A percentile compares a stretch with the other conserved stretches of the same genome.
These are phyloP conservation scores for Leptobrachium leishanense DNA, from an alignment of 2,113 vertebrate species.

Conservation along the genomic window DNA sequence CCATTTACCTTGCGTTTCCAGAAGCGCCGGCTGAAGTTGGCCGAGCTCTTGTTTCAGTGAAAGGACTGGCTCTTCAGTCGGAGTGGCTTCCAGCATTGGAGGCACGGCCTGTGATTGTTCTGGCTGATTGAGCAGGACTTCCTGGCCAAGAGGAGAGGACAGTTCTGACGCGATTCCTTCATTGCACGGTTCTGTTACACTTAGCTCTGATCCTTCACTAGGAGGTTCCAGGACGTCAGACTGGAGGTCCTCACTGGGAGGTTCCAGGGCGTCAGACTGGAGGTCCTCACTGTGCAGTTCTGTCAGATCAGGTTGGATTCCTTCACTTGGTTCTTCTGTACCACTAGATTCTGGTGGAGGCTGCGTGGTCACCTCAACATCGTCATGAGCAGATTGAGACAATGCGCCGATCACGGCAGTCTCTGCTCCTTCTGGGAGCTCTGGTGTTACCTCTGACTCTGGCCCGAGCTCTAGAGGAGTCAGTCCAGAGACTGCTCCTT, in stretches of 20 bases:
- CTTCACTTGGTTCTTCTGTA: background rate
- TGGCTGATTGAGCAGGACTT: background rate
- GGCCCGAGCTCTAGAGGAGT: background rate
- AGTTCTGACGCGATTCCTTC: background rate
- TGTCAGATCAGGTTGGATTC: background rate
- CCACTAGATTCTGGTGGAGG: no score
- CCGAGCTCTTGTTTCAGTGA: background rate
- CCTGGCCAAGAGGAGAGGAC: background rate
- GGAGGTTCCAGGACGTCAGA: background rate
- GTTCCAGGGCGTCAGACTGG: background rate
- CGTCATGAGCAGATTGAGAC: no score
- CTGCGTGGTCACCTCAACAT: no score
- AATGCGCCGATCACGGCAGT: no score
- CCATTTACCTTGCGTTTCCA: slow-evolving; percentile 56
- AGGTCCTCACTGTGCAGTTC: background rate
- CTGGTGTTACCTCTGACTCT: no score
- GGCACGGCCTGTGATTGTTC: background rate
- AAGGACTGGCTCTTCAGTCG: background rate
- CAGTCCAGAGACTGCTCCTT: background rate
- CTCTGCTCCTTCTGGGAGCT: no score
- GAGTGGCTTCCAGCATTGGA: no score
- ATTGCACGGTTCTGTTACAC: background rate
- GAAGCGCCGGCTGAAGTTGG: background rate
- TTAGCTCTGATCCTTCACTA: background rate
- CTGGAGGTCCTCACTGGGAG: background rate